phyloP scores from a whole-genome alignment of 2,888 invertebrate genomes.

The Drosophila tanythrix region DNA sequence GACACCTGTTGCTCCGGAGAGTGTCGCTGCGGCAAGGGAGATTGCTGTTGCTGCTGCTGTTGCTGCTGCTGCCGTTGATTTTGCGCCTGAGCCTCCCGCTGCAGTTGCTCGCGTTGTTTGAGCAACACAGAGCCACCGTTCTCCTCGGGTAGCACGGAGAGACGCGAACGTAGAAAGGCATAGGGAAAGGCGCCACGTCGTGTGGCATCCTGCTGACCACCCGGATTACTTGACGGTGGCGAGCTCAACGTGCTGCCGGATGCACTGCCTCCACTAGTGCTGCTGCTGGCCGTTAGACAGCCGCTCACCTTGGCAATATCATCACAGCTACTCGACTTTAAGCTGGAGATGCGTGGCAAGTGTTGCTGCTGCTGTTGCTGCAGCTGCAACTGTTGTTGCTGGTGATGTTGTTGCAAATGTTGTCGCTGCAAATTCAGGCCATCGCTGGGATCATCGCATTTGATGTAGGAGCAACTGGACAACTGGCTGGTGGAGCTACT shows the following conservation, averaged over 20 bases:
- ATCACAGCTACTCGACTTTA: constrained; percentile 90
- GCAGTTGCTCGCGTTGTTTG: constrained; percentile 55
- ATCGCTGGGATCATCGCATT: constrained; percentile 92
- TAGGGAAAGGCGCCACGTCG: constrained; percentile 91
- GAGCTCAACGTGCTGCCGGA: constrained; percentile 52
- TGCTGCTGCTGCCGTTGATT: constrained; percentile 40
- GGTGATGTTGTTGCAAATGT: constrained; percentile 31
- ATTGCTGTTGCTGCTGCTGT: constrained; percentile 80
- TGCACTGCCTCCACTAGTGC: constrained; percentile 38
- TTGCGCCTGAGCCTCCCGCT: constrained; percentile 26
- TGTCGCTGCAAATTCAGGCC: constrained; percentile 87
- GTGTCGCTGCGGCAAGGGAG: constrained; percentile 77
- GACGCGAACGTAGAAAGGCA: constrained; percentile 90
- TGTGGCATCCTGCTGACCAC: constrained; percentile 74
- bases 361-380: constrained; percentile 54
- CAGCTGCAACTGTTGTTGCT: constrained; percentile 44
- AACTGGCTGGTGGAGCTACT: constrained; percentile 92
- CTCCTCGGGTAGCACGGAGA: constrained; percentile 92
- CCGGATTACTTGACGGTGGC: constrained; percentile 40
- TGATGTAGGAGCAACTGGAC: constrained; percentile 88
- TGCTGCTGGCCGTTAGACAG: constrained; percentile 66
- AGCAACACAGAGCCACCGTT: constrained; percentile 86
- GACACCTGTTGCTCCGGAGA: constrained; percentile 84
- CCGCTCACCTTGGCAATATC: constrained; percentile 88
- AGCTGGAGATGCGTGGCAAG: constrained; percentile 63